Percentiles rank a stretch among this genome's conserved stretches.
Conservation (phyloP, 2,797 vertebrate genomes). For the Tamandua tetradactyla region DNA sequence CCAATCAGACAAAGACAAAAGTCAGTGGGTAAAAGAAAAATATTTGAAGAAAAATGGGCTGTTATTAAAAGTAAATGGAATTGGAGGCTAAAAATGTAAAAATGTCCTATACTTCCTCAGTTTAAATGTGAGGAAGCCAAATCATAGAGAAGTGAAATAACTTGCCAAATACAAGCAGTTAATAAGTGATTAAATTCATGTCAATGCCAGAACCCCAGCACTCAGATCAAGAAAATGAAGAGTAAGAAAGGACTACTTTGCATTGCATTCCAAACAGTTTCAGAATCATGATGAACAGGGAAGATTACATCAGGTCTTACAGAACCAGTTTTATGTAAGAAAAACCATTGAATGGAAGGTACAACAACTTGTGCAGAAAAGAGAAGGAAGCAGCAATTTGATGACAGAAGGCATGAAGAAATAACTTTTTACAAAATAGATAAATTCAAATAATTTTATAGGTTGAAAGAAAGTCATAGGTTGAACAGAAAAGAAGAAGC, state of each 20-base stretch:
- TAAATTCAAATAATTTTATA: background rate
- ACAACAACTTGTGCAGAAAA: background rate
- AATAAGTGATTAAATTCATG: background rate
- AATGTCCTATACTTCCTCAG: background rate
- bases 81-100: background rate
- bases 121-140: background rate
- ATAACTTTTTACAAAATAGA: background rate
- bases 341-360: background rate
- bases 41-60: background rate
- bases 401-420: background rate
- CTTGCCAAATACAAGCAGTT: background rate
- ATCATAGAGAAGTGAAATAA: background rate
- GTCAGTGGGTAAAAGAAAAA: background rate
- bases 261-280: background rate
- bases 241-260: background rate
- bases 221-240: background rate
- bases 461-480: background rate
- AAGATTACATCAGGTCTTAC: background rate
- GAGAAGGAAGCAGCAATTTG: background rate
- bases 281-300: background rate
- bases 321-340: background rate
- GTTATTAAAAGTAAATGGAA: background rate
- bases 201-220: background rate
- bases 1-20: background rate
- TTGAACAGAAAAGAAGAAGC: background rate